These are phyloP conservation scores for Ahaetulla prasina DNA, from an alignment of 2,113 vertebrate species.

Conservation along the genomic window DNA sequence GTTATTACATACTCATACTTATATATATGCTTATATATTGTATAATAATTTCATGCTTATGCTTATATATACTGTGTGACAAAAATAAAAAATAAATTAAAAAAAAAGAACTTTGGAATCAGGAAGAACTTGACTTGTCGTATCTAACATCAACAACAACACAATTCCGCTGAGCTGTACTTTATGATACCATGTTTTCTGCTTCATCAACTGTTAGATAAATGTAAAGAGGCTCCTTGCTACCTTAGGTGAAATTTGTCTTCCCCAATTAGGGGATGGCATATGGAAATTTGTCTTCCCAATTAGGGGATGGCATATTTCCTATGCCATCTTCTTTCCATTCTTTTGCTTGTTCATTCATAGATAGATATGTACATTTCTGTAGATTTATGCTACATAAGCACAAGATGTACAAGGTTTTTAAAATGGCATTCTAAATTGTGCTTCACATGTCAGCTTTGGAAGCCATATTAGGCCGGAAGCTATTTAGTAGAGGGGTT, in stretches of 20 bases:
- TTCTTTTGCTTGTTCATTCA: constrained; percentile 11
- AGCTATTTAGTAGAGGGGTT: too few relatives aligned
- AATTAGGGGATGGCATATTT: constrained; percentile 50
- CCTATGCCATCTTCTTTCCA: constrained; percentile 24
- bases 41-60: too few relatives aligned
- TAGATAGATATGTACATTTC: background rate
- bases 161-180: constrained; percentile 23
- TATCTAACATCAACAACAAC: constrained; percentile 11
- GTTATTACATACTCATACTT: too few relatives aligned
- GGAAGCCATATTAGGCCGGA: too few relatives aligned
- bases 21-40: too few relatives aligned
- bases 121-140: constrained; percentile 42
- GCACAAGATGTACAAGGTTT: background rate
- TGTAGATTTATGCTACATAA: background rate
- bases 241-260: constrained; percentile 59
- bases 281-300: constrained; percentile 59
- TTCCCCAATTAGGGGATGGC: constrained; percentile 52
- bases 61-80: too few relatives aligned
- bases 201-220: constrained; percentile 55
- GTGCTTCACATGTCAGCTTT: too few relatives aligned
- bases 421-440: background rate
- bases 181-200: constrained; percentile 42
- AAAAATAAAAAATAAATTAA: too few relatives aligned
- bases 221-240: constrained; percentile 60
- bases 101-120: background rate